Evolutionary conservation across 2,797 vertebrate species (phyloP), one percentile per base, ranked within the genome.

Genomic region (Phrynocephalus forsythii): DNA sequence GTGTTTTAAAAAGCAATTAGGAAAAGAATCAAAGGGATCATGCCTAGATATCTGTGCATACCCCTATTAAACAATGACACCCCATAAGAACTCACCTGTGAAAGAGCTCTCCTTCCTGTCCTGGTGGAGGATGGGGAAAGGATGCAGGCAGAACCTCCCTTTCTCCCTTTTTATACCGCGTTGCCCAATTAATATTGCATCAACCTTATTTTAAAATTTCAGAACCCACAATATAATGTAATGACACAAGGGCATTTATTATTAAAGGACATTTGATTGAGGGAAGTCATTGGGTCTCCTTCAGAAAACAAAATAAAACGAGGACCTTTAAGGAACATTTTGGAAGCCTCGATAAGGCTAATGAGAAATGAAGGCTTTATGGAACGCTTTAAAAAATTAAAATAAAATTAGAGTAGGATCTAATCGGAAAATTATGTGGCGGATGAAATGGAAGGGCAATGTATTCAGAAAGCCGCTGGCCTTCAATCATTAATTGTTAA

Each of bases 101-200:
- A 20, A 84, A 85, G 88, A 83, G 90, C 92, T 90, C 92, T 92
- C 90, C 87, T 94, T 78, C 30, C 92, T 95, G 93, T 94, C 94
- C 92, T 93, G 85, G 88, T 84, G 94, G 92, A 93, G 95, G 56
- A 84, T 56, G 86, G 79, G 79, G 26, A 80, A 89, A 82, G 90
- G 79, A 83, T 92, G 92, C 89, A 84, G 91, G 80, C 89, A 38
- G 90, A 80, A 87, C 86, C 89, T 92, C 38, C 38, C 93, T 94
- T 95, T 93, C 93, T 91, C 94, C 94, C 94, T 91, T 97, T 97
- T 97, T 97, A 97, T 97, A 97, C 96, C 92, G 95, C 94, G 95
- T 96, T 96, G 95, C 92, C 89, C 96, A 94, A 98, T 98, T 97
- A 98, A 98, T 98, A 98, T 97, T 97, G 97, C 97, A 97, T 97